These are phyloP conservation scores for Cervus canadensis DNA, from an alignment of 2,113 vertebrate genomes.

Conservation along the genomic window DNA sequence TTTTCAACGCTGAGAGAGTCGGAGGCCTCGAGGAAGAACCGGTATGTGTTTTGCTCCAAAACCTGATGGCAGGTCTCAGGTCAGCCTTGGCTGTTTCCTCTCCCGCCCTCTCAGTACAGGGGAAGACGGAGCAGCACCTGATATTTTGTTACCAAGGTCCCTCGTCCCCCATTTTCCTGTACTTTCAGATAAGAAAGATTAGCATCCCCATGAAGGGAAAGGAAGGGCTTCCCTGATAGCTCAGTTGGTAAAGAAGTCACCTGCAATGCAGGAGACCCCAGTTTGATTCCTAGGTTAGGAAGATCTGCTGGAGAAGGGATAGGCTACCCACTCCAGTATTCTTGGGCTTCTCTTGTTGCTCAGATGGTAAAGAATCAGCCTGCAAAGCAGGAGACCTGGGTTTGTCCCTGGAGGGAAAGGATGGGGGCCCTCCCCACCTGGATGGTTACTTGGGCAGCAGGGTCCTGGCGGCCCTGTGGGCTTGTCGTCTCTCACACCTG, in stretches of 20 bases:
- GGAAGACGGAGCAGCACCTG: neutral
- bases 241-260: neutral
- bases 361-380: neutral
- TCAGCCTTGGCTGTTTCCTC: neutral
- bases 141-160: neutral
- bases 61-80: no score
- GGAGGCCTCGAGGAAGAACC: conserved; percentile 92
- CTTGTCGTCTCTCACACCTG: neutral
- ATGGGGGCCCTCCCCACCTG: neutral
- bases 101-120: neutral
- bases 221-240: neutral
- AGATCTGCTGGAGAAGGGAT: neutral
- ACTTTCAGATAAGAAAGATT: neutral
- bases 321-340: neutral
- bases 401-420: neutral
- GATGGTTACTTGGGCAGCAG: no score
- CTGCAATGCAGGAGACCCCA: neutral
- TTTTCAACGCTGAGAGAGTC: conserved; percentile 94
- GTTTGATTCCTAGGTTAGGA: neutral
- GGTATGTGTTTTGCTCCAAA: conserved; percentile 83
- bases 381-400: neutral
- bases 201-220: neutral
- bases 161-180: fast-evolving
- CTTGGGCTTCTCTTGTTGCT: neutral
- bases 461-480: neutral